Conservation (phyloP, 2,113 vertebrate species). For the Polyodon spathula region DNA sequence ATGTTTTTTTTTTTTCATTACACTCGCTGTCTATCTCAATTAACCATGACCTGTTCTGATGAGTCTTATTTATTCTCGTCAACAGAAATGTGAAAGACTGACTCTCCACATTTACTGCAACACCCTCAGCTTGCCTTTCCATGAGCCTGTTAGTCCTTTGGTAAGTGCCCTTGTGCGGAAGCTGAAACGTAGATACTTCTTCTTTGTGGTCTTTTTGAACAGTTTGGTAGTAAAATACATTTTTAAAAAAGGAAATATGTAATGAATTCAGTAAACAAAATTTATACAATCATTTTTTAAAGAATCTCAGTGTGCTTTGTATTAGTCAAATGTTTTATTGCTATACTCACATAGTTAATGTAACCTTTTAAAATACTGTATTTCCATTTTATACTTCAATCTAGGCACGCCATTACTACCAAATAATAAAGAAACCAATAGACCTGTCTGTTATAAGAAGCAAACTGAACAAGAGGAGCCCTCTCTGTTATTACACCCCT, state of each 20-base stretch:
- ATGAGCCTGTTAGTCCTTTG: slow-evolving; percentile 77
- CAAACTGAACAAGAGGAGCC: slow-evolving; percentile 66
- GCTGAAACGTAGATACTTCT: too few relatives aligned
- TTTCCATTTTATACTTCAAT: slow-evolving; percentile 28
- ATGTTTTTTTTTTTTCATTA: too few relatives aligned
- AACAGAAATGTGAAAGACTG: slow-evolving; percentile 83
- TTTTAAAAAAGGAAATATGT: too few relatives aligned
- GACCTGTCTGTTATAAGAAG: slow-evolving; percentile 79
- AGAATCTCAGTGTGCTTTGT: too few relatives aligned
- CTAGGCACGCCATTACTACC: slow-evolving; percentile 82
- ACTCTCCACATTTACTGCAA: slow-evolving; percentile 83
- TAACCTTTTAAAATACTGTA: too few relatives aligned
- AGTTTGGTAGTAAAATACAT: too few relatives aligned
- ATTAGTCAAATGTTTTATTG: too few relatives aligned
- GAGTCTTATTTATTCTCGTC: slow-evolving; percentile 7
- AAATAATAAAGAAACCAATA: slow-evolving; percentile 92
- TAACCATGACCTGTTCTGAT: too few relatives aligned
- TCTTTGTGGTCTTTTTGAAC: too few relatives aligned
- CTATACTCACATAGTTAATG: too few relatives aligned
- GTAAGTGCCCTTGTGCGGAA: slow-evolving; percentile 50
- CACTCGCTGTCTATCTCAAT: slow-evolving; percentile 18
- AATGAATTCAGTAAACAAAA: too few relatives aligned
- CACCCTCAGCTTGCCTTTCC: slow-evolving; percentile 89
- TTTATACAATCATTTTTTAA: too few relatives aligned
- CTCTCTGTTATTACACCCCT: slow-evolving; percentile 56